Percentiles rank a stretch among this genome's conserved stretches.
Conservation (phyloP, 2,888 invertebrate genomes). For the Oxystoma pomonae region DNA sequence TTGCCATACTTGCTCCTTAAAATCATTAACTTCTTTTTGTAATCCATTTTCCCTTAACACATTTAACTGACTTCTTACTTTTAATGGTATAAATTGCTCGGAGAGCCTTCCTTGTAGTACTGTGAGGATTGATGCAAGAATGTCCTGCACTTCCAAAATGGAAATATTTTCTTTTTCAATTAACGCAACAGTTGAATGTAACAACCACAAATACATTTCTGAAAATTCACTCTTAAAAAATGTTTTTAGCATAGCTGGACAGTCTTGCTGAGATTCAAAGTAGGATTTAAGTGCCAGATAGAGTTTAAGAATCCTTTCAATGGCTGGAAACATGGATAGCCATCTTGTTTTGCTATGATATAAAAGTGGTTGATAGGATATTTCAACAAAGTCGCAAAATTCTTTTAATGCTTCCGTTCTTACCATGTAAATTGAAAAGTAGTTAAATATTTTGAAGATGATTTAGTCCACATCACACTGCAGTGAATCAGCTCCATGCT, state of each 20-base stretch:
- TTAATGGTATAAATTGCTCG: neutral
- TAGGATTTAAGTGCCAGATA: neutral
- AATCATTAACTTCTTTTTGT: neutral
- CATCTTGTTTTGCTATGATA: neutral
- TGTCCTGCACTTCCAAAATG: neutral
- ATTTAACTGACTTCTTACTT: neutral
- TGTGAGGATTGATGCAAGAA: neutral
- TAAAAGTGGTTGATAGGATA: neutral
- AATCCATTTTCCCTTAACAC: neutral
- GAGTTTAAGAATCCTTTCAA: neutral
- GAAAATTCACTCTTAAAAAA: neutral
- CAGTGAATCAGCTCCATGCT: neutral
- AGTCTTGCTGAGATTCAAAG: neutral
- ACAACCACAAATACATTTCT: neutral
- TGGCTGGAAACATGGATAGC: neutral
- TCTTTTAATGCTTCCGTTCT: constrained; percentile 2
- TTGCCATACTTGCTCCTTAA: neutral
- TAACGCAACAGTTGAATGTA: neutral
- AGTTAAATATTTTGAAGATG: constrained; percentile 1
- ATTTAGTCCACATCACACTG: neutral
- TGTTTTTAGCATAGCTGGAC: neutral
- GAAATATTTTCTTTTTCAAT: neutral
- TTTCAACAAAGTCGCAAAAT: neutral
- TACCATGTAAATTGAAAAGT: constrained; percentile 7
- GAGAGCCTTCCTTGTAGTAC: neutral